Conservation (phyloP, 2,113 vertebrate species). For the Deroptyus accipitrinus region DNA sequence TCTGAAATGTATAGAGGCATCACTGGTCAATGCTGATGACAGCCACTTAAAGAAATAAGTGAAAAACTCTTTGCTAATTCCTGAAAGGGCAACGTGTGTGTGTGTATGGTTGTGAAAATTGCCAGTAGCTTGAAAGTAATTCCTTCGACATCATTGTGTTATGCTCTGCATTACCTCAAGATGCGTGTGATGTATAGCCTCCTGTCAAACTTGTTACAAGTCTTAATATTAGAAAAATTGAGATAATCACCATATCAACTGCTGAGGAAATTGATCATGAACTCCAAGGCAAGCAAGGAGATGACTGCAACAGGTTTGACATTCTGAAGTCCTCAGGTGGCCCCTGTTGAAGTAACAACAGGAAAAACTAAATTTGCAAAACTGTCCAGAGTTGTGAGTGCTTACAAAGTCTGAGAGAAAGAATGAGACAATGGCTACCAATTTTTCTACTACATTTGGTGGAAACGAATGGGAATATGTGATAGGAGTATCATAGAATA, state of each 20-base stretch:
- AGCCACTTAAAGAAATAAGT: neutral
- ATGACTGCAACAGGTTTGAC: neutral
- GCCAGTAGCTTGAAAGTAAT: neutral
- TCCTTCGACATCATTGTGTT: neutral
- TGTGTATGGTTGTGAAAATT: neutral
- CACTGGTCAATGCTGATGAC: neutral
- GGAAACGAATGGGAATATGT: neutral
- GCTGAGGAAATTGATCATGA: neutral
- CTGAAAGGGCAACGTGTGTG: neutral
- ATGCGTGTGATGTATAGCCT: neutral
- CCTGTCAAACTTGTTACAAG: neutral
- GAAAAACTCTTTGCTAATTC: neutral
- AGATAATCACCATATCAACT: neutral
- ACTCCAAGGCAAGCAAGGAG: neutral
- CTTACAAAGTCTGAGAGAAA: neutral
- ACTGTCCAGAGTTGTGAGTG: neutral
- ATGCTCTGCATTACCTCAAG: neutral
- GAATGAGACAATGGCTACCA: neutral
- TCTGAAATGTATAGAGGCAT: neutral
- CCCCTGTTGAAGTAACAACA: neutral
- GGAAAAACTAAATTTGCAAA: neutral
- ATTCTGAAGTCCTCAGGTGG: neutral
- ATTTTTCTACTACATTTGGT: neutral
- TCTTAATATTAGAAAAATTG: neutral
- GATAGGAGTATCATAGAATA: neutral